These are phyloP conservation scores for Chauna torquata DNA, from an alignment of 2,113 vertebrate genomes.

Conservation along the genomic window DNA sequence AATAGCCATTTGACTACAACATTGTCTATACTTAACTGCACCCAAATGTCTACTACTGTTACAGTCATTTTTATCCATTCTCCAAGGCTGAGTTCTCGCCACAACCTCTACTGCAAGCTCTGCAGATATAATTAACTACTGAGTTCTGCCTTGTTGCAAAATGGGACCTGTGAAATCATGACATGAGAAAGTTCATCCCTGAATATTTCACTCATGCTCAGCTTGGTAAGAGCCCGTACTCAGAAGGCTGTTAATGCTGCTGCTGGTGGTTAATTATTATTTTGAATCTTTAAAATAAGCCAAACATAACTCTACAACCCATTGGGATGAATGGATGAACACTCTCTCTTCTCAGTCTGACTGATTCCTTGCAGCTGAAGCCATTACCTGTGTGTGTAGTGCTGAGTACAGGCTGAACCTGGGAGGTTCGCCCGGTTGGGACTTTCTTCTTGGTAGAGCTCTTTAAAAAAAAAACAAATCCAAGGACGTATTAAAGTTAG, in stretches of 20 bases:
- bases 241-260: not conserved
- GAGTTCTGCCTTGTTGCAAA: not conserved
- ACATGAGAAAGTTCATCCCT: not conserved
- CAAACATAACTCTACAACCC: not conserved
- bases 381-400: not conserved
- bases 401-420: not conserved
- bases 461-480: not conserved
- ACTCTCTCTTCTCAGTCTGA: not conserved
- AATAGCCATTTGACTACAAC: not conserved
- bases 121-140: not conserved
- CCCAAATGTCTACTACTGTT: conserved; percentile 42
- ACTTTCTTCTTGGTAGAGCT: not conserved
- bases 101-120: not conserved
- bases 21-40: conserved; percentile 8
- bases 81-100: not conserved
- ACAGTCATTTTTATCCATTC: not conserved
- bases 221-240: not conserved
- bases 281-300: not conserved
- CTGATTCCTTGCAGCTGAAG: not conserved
- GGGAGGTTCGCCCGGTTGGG: not conserved
- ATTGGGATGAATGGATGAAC: not conserved
- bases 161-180: not conserved
- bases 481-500: not conserved
- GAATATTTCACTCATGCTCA: not conserved
- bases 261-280: not conserved